phyloP scores from a whole-genome alignment of 2,113 vertebrate genomes.

The Delphinus delphis region DNA sequence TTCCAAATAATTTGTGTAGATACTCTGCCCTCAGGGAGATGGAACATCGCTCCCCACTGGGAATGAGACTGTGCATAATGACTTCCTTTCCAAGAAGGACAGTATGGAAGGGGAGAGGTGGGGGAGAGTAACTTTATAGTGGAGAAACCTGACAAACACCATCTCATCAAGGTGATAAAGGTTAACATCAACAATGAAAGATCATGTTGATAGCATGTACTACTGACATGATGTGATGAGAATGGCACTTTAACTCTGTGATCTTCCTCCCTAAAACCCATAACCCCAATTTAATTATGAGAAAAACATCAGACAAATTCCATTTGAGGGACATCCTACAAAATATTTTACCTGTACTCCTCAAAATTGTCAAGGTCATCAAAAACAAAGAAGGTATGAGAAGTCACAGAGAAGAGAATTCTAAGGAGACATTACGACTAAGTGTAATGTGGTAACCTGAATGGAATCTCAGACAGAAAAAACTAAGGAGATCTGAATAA shows the following conservation, averaged over 20 bases:
- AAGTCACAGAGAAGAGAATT: background rate
- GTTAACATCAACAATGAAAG: background rate
- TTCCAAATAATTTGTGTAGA: background rate
- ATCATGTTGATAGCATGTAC: background rate
- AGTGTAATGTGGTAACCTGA: background rate
- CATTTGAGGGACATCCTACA: background rate
- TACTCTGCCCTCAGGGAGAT: background rate
- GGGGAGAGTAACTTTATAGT: background rate
- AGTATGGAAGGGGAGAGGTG: background rate
- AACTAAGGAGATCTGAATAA: background rate
- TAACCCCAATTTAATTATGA: background rate
- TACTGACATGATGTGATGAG: background rate
- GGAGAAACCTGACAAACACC: background rate
- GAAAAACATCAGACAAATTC: background rate
- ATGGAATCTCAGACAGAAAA: background rate
- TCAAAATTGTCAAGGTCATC: background rate
- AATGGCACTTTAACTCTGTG: background rate
- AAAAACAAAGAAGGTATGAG: background rate
- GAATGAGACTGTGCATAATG: background rate
- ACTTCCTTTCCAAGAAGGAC: background rate
- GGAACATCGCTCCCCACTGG: background rate
- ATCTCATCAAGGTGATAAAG: background rate
- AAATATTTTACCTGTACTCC: background rate
- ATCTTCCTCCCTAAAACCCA: background rate
- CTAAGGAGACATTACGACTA: background rate